Base-by-base conservation (phyloP, 1,140 invertebrate species). In the Drosophila auraria region DNA sequence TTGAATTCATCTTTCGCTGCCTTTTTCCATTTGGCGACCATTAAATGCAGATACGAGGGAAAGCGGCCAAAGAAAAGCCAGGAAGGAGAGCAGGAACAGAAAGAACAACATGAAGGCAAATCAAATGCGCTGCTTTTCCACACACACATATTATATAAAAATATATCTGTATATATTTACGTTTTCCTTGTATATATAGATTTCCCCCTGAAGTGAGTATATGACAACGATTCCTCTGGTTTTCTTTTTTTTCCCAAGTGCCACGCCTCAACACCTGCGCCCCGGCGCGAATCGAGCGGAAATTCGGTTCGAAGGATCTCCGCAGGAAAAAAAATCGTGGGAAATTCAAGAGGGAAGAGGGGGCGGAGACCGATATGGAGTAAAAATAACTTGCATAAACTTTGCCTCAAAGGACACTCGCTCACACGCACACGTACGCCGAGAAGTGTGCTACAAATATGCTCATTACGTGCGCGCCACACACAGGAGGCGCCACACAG, bases 391-490 rank as follows among this genome's bases (percentile, higher is more conserved):
- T 83, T 83, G 84, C 83, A 80, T 87, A 80, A 87, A 83, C 83
- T 87, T 87, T 79, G 51, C 58, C 80, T 87, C 83, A 89, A 89
- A 87, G 80, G 83, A 89, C 80, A 64, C 68, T 25, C 63, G 49
- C 59, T 53, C 56, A 62, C 60, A 54, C 45, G 27, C 49, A 38
- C 83, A 87, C 83, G 84, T 87, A 81, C 81, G 73, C 61, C 38
- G 65, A 78, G 58, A 87, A 87, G 84, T 89, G 87, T 87, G 83
- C 81, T 87, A 87, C 84, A 87, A 87, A 87, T 87, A 87, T 87
- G 83, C 83, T 87, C 83, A 87, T 87, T 89, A 87, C 83, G 83
- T 89, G 83, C 64, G 68, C 70, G 66, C 82, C 82, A 80, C 53
- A 56, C 53, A 77, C 65, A 84, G 82, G 62, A 82, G 78, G 73